Conservation (phyloP, 2,797 vertebrate species). For the Crenuchus spilurus region DNA sequence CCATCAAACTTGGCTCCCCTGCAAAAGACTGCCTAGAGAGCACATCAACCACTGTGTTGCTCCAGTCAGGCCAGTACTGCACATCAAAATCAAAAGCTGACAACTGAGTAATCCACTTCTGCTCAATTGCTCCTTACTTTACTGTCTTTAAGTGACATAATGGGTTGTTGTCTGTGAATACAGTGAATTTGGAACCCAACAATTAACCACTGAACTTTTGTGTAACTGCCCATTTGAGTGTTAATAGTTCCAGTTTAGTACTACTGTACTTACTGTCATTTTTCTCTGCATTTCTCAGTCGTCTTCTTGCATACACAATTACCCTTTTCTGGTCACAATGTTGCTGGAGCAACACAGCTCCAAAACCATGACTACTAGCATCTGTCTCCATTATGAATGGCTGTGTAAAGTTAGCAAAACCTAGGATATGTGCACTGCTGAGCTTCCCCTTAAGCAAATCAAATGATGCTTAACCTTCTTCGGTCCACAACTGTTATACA, state of each 20-base stretch:
- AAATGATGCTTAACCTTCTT: background rate
- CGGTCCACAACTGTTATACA: background rate
- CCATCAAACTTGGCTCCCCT: constrained; percentile 23
- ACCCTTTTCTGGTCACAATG: no score
- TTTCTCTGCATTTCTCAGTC: constrained; percentile 6
- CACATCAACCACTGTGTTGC: constrained; percentile 4
- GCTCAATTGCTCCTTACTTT: background rate
- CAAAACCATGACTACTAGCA: no score
- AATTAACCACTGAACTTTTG: background rate
- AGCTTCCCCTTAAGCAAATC: background rate
- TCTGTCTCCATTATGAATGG: constrained; percentile 11
- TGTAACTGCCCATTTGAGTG: background rate
- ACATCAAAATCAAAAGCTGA: constrained; percentile 34
- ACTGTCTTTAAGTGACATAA: constrained; percentile 13
- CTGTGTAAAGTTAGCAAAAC: background rate
- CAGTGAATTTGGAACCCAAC: constrained; percentile 1
- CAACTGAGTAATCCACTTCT: constrained; percentile 1
- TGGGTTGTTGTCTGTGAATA: constrained; percentile 19
- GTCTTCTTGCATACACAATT: background rate
- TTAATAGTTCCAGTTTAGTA: background rate
- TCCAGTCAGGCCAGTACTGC: background rate
- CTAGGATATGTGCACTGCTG: background rate
- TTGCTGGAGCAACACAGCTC: no score
- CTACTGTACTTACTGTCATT: constrained; percentile 14
- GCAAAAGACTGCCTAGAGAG: constrained; percentile 3